A percentile compares a stretch with the other conserved stretches of the same genome.
phyloP scores from a whole-genome alignment of 1,140 invertebrate genomes.

The Atta texana region DNA sequence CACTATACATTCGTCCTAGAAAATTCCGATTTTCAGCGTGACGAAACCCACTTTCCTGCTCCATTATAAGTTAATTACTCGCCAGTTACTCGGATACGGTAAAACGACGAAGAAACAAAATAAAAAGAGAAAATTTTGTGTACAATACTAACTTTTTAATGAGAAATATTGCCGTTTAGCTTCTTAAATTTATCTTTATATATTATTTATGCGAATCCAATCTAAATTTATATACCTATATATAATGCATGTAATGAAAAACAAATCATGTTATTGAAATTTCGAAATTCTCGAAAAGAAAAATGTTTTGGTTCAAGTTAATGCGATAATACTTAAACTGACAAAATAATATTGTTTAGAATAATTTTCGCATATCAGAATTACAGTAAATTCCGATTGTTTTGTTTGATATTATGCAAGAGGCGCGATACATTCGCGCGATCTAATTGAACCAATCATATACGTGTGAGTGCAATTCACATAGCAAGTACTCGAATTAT shows the following conservation, averaged over 20 bases:
- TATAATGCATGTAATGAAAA: not conserved
- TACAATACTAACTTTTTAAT: not conserved
- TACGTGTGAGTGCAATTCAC: constrained; percentile 69
- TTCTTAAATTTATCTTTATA: not conserved
- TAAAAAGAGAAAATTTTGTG: not conserved
- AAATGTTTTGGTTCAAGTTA: not conserved
- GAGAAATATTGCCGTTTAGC: not conserved
- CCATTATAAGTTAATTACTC: not conserved
- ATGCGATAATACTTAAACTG: not conserved
- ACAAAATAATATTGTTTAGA: not conserved
- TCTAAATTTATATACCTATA: not conserved
- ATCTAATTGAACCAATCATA: constrained; percentile 74
- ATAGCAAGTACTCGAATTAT: constrained; percentile 74
- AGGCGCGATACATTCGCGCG: constrained; percentile 37
- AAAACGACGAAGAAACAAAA: not conserved
- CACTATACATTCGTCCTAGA: constrained; percentile 47
- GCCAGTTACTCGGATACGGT: not conserved
- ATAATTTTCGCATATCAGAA: not conserved
- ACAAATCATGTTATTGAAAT: not conserved
- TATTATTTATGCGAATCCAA: not conserved
- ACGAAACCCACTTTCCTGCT: not conserved
- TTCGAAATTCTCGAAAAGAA: no score
- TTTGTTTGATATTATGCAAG: not conserved
- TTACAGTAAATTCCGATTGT: not conserved
- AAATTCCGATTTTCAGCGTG: constrained; percentile 49